Evolutionary conservation across 2,113 vertebrate genomes (phyloP).

Genomic region (Laterallus jamaicensis): DNA sequence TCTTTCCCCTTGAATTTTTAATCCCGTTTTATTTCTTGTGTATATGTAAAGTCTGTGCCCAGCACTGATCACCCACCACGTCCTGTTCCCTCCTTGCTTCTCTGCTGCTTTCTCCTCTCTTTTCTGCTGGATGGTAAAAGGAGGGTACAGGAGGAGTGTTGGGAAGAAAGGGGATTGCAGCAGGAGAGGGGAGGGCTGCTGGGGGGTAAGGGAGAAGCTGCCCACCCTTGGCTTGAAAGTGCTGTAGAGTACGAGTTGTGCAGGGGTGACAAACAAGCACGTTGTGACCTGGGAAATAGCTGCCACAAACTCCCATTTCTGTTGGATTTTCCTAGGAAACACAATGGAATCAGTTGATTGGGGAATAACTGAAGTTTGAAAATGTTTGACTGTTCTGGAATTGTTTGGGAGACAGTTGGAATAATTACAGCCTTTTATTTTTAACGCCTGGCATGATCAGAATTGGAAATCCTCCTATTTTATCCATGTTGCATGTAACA

Average conservation of each 20-base stretch:
- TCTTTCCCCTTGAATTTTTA: background rate
- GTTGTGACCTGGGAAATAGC: background rate
- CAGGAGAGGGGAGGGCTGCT: background rate
- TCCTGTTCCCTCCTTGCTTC: background rate
- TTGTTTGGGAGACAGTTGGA: background rate
- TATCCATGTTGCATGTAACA: background rate
- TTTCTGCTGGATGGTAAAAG: background rate
- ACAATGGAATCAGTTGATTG: background rate
- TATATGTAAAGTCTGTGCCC: background rate
- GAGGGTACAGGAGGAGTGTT: background rate
- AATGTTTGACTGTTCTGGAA: background rate
- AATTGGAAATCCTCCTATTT: background rate
- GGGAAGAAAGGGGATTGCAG: background rate
- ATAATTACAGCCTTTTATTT: background rate
- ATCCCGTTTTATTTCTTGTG: background rate
- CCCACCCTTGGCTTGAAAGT: accelerated
- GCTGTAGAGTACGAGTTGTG: background rate
- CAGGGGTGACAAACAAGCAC: background rate
- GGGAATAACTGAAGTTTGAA: background rate
- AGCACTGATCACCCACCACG: background rate
- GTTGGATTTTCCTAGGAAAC: conserved; percentile 9
- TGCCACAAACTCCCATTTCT: background rate
- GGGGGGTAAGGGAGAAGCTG: background rate
- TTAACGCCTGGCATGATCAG: background rate
- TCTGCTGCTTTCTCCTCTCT: background rate